These are phyloP conservation scores for Thalassaphorura encarpata DNA, from an alignment of 1,140 invertebrate species.

Conservation along the genomic window DNA sequence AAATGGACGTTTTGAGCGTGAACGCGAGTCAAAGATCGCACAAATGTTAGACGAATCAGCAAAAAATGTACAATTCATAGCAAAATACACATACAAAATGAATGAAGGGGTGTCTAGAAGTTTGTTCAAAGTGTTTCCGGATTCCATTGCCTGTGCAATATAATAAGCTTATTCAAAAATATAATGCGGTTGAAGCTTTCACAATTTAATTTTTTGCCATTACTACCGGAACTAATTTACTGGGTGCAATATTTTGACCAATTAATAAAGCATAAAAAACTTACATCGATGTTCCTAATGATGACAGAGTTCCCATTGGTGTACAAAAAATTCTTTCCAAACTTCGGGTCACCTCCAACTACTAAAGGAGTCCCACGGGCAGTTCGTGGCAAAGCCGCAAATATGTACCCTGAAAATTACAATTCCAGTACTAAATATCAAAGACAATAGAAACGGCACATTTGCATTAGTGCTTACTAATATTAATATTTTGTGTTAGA, in stretches of 20 bases:
- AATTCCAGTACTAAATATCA: not conserved
- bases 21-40: not conserved
- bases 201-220: too few species aligned
- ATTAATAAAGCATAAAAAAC: conserved; percentile 26
- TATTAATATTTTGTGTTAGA: too few species aligned
- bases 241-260: not conserved
- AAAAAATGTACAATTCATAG: too few species aligned
- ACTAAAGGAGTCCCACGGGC: conserved; percentile 86
- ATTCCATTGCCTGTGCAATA: too few species aligned
- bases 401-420: conserved; percentile 65
- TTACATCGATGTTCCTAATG: conserved; percentile 89
- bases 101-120: too few species aligned
- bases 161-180: too few species aligned
- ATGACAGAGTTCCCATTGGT: conserved; percentile 96
- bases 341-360: conserved; percentile 87
- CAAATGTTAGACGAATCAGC: not conserved
- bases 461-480: not conserved
- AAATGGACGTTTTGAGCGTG: too few species aligned
- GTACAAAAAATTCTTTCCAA: conserved; percentile 95
- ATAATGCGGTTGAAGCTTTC: too few species aligned
- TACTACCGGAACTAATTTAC: too few species aligned
- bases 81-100: too few species aligned
- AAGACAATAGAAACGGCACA: not conserved
- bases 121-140: too few species aligned
- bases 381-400: conserved; percentile 85